Percentiles rank a stretch among this genome's conserved stretches.
Evolutionary conservation across 2,888 invertebrate genomes (phyloP).

Genomic region (Chalcosyrphus nemorum): DNA sequence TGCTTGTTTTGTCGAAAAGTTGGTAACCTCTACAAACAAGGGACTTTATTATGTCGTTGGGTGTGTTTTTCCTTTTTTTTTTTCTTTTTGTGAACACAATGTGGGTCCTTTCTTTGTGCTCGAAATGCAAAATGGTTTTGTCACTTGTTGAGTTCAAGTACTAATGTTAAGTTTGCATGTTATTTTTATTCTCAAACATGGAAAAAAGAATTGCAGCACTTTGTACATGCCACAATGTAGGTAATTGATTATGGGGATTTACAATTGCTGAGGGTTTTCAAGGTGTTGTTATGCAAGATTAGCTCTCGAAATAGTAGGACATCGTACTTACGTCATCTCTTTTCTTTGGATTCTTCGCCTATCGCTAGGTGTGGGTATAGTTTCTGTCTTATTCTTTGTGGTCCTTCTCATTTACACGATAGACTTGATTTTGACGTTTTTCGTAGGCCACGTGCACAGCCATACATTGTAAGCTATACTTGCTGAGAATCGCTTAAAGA

Average conservation of each 20-base stretch:
- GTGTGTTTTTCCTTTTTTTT: background rate
- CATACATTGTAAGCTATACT: too few relatives aligned
- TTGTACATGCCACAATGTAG: background rate
- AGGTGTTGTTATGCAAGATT: background rate
- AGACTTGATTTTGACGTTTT: too few relatives aligned
- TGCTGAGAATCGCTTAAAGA: too few relatives aligned
- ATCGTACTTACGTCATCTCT: too few relatives aligned
- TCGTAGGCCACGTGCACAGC: too few relatives aligned
- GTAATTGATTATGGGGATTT: background rate
- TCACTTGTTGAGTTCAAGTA: conserved; percentile 6
- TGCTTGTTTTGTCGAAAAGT: background rate
- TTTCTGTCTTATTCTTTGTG: too few relatives aligned
- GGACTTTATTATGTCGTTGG: conserved; percentile 8
- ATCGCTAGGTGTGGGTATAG: too few relatives aligned
- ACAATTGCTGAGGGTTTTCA: background rate
- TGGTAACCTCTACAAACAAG: background rate
- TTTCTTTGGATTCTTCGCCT: too few relatives aligned
- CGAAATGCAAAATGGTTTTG: background rate
- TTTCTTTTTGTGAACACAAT: too few relatives aligned
- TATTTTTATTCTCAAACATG: background rate
- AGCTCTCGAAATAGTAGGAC: background rate
- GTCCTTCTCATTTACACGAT: too few relatives aligned
- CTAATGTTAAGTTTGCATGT: conserved; percentile 2
- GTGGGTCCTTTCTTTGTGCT: background rate
- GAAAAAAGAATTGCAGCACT: background rate